Evolutionary conservation across 2,113 vertebrate genomes (phyloP), one percentile per base, ranked within the genome.

Genomic region (Rousettus leschenaultii): DNA sequence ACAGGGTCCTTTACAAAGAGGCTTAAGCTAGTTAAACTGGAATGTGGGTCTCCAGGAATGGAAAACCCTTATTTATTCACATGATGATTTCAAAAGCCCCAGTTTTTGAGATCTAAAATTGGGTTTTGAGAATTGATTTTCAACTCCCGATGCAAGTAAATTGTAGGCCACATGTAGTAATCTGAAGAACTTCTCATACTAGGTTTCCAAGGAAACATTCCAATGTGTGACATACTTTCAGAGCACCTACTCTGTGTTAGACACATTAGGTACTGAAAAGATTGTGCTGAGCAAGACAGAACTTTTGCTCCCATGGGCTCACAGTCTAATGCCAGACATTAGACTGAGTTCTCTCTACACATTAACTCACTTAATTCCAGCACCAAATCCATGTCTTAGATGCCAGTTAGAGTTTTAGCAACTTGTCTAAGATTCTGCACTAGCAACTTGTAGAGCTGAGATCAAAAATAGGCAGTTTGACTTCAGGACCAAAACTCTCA

Each of bases 101-200:
- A 51, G 6, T 16, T 70, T 65, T 33, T 95, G 26, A 78, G 16
- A 48, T 53, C 18, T 43, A 92, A 68, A 89, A 73, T 91, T 95
- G 94, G 15, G 35, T 83, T 86, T 89, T 78, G 30, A 92, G 61
- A 73, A 63, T 24, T 68, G 33, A 66, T 82, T 90, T 91, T 91
- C 75, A 70, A 51, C 21, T 71, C 8, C 53, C 24, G 16, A 43
- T n/a, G 13, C 16, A 89, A 65, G 30, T 65, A 70, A 92, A 21
- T 26, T 24, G 0, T 71, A 61, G 53, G 59, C 5, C 7, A 26
- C 3, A 5, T 43, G 1, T 35, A 53, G 28, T 77, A 66, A 79
- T 26, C 53, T 70, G 10, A 14, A 35, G 28, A 40, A 22, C 3
- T 84, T 74, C 57, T 93, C 15, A 59, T 35, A 7, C 5, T 24